Evolutionary conservation across 2,888 invertebrate species (phyloP).

Genomic region (Dysmachus trigonus): DNA sequence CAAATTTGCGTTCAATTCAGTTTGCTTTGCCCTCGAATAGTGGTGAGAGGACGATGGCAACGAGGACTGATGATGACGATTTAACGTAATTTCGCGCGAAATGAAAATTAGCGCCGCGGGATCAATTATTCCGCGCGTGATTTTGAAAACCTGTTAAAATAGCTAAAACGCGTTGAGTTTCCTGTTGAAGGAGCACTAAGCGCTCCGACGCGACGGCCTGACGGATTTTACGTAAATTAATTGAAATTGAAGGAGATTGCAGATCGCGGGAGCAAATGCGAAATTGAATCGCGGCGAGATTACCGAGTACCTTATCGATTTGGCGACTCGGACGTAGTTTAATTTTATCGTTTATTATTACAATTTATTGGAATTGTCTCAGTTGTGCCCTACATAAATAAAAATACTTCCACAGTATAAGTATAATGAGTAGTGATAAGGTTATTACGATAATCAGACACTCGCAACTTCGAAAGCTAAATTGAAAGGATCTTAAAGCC

Average conservation of each 20-base stretch:
- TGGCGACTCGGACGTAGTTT: not conserved
- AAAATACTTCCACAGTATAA: not conserved
- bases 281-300: not conserved
- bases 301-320: not conserved
- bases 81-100: conserved; percentile 38
- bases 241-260: conserved; percentile 5
- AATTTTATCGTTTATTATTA: not conserved
- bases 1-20: conserved; percentile 18
- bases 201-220: not conserved
- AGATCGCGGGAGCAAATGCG: not conserved
- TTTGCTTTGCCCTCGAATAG: not conserved
- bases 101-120: conserved; percentile 48
- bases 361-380: not conserved
- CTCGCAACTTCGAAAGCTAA: not conserved
- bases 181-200: conserved; percentile 42
- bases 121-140: conserved; percentile 43
- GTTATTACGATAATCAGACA: not conserved
- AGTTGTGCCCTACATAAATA: not conserved
- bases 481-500: not conserved
- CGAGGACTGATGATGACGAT: conserved; percentile 27
- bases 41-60: not conserved
- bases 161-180: conserved; percentile 34
- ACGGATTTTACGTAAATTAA: not conserved
- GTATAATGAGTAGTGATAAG: not conserved
- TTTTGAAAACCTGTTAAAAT: conserved; percentile 49